Evolutionary conservation across 1,140 invertebrate species (phyloP), one percentile per base, ranked within the genome.

Genomic region (Globodera rostochiensis): DNA sequence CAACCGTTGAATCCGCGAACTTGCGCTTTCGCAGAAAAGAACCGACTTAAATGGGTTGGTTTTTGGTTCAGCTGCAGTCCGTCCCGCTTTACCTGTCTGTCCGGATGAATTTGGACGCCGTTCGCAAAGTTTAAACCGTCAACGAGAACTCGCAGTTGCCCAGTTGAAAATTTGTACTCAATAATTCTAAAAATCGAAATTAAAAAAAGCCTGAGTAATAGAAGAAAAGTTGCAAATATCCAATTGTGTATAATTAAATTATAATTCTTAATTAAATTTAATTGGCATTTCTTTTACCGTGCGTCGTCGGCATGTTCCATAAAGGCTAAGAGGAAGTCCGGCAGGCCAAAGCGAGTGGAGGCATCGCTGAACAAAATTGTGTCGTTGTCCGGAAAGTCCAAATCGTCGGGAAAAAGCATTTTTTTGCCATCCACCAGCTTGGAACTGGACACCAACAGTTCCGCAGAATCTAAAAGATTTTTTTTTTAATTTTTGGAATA

Each of bases 31-130:
- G 53, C 69, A 71, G 50, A 82, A 81, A 25, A 82, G 47, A 13
- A 82, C 45, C 21, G 81, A 82, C 74, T 78, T 25, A 69, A 78
- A 78, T 36, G 15, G 19, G 25, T 19, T 69, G n/a, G 9, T 19
- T 15, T 15, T 64, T 13, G 5, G 57, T 19, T 6, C 19, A 69
- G 50, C n/a, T 9, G 21, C 19, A 25, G 71, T 77, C n/a, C 13
- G 13, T 50, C 8, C 36, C 36, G 15, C 3, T 36, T 78, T 7
- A 69, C 77, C 49, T 84, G 50, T 46, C 66, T 67, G 66, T 84
- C 84, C 19, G 84, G 69, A 67, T 86, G 81, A 15, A 84, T 69
- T 83, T 84, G 84, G n/a, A 84, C 82, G 7, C 84, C 84, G 64
- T 84, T 84, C 9, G 84, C 79, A 50, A 84, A 84, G 57, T 46